These are phyloP conservation scores for Drosophila monieri DNA, from an alignment of 2,888 invertebrate genomes.

Conservation along the genomic window DNA sequence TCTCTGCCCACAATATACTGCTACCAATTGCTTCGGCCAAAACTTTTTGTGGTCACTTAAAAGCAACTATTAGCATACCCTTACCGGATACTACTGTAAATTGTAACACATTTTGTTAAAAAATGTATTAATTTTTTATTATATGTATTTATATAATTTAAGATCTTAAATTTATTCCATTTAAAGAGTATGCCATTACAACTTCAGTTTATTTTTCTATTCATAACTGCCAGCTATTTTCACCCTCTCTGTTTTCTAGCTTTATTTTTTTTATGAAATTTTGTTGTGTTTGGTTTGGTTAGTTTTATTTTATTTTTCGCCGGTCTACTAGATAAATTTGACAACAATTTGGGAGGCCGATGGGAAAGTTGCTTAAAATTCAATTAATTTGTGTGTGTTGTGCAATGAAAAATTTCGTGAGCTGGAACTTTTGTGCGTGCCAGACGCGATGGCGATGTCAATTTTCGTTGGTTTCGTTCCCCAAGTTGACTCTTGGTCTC, in stretches of 20 bases:
- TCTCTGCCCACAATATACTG: background rate
- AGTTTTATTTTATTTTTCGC: conserved; percentile 16
- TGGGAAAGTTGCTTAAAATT: conserved; percentile 72
- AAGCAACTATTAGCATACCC: conserved; percentile 44
- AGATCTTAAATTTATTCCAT: too few relatives aligned
- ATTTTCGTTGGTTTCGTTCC: conserved; percentile 5
- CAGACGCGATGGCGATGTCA: conserved; percentile 37
- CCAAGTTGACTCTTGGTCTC: conserved; percentile 15
- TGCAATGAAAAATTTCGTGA: conserved; percentile 65
- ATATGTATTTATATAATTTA: background rate
- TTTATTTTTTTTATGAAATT: conserved; percentile 1
- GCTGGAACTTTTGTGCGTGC: conserved; percentile 67
- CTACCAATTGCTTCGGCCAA: conserved; percentile 34
- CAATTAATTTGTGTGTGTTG: conserved; percentile 70
- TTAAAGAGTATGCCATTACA: background rate
- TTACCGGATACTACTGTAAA: conserved; percentile 7
- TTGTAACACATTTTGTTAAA: background rate
- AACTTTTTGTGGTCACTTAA: conserved; percentile 42
- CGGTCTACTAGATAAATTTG: conserved; percentile 59
- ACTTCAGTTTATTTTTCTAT: background rate
- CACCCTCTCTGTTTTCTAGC: background rate
- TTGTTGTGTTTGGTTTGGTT: conserved; percentile 5
- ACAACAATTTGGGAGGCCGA: conserved; percentile 55
- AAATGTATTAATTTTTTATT: background rate
- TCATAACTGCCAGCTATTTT: background rate